Percentiles rank a stretch among this genome's conserved stretches.
These are phyloP conservation scores for Lepas anatifera DNA, from an alignment of 2,888 invertebrate species.

Conservation along the genomic window DNA sequence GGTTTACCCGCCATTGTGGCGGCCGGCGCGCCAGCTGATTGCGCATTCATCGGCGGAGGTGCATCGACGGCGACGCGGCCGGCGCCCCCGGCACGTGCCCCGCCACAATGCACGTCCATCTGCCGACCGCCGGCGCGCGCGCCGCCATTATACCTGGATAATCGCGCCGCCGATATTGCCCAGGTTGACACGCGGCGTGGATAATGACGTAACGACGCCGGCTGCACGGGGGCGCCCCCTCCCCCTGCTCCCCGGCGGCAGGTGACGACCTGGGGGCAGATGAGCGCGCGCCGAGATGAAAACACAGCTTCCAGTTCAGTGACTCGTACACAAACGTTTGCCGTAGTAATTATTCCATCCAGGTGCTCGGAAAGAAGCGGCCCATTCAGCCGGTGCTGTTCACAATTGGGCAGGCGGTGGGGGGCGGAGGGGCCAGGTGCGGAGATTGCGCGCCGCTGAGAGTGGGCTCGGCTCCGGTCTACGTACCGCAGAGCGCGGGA, in stretches of 20 bases:
- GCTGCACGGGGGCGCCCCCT: neutral
- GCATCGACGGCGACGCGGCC: neutral
- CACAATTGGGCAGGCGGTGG: neutral
- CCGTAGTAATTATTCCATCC: conserved; percentile 3
- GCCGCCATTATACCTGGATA: conserved; percentile 2
- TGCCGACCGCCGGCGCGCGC: neutral
- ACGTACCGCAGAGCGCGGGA: neutral
- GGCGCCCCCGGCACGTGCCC: conserved; percentile 6
- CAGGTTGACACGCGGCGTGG: conserved; percentile 10
- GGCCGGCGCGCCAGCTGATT: neutral
- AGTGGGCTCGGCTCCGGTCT: neutral
- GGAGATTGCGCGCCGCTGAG: neutral
- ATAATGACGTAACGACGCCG: conserved; percentile 4
- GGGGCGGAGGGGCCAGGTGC: neutral
- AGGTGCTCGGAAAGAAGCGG: conserved; percentile 2
- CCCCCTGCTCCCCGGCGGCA: too few species aligned
- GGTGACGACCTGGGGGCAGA: neutral
- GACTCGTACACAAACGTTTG: conserved; percentile 11
- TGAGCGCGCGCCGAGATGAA: neutral
- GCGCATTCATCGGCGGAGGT: neutral
- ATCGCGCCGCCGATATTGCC: neutral
- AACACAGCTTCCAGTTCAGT: conserved; percentile 8
- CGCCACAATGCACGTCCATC: neutral
- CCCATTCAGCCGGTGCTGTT: neutral
- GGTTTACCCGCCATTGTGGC: conserved; percentile 8